Percentiles rank a stretch among this genome's conserved stretches.
phyloP scores from a whole-genome alignment of 35 echinoderm and acorn worm genomes.

The Lytechinus variegatus region DNA sequence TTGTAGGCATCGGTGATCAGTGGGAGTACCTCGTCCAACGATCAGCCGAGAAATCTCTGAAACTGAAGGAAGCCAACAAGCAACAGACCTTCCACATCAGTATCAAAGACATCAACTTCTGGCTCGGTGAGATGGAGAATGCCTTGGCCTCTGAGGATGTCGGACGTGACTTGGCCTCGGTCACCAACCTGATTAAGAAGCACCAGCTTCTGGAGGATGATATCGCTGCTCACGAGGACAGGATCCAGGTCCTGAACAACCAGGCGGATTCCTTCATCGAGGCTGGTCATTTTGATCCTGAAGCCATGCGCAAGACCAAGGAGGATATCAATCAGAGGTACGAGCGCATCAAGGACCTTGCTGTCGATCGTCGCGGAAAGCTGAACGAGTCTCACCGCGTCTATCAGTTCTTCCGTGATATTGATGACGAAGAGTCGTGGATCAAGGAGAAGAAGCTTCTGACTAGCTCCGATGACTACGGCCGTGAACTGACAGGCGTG shows the following conservation, averaged over 20 bases:
- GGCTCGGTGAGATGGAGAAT: slow-evolving; percentile 96
- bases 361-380: slow-evolving; percentile 73
- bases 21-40: slow-evolving; percentile 88
- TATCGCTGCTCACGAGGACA: slow-evolving; percentile 92
- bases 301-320: slow-evolving; percentile 83
- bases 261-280: slow-evolving; percentile 97
- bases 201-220: slow-evolving; percentile 94
- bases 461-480: slow-evolving; percentile 99
- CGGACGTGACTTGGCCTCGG: slow-evolving; percentile 94
- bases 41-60: slow-evolving; percentile 79
- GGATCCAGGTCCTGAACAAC: slow-evolving; percentile 89
- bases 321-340: slow-evolving; percentile 88
- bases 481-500: slow-evolving; percentile 97
- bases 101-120: slow-evolving; percentile 98
- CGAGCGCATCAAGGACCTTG: slow-evolving; percentile 70
- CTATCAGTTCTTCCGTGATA: slow-evolving; percentile 86
- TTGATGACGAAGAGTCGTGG: slow-evolving; percentile 99
- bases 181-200: slow-evolving; percentile 94
- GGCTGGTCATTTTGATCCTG: slow-evolving; percentile 87
- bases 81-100: slow-evolving; percentile 98
- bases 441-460: slow-evolving; percentile 98
- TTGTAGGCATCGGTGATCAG: slow-evolving; percentile 88
- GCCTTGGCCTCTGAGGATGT: slow-evolving; percentile 93
- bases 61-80: slow-evolving; percentile 97
- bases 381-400: slow-evolving; percentile 94